Conservation (phyloP, 2,113 vertebrate species). For the Callithrix jacchus region DNA sequence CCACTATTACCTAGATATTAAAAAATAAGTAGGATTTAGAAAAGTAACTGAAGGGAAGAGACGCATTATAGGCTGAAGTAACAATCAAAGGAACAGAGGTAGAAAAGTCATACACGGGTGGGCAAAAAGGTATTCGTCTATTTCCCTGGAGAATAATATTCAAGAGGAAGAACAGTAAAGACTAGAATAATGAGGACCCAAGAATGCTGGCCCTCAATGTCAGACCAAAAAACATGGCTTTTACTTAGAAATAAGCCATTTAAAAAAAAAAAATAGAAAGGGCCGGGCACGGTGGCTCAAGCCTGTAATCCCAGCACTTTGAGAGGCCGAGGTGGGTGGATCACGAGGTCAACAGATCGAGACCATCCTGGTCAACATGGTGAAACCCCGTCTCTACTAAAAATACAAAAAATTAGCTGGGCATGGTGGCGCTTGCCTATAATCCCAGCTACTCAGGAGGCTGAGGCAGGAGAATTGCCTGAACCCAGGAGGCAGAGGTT, state of each 20-base stretch:
- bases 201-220: neutral
- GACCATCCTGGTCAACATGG: too few relatives aligned
- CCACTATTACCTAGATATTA: neutral
- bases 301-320: too few relatives aligned
- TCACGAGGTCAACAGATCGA: too few relatives aligned
- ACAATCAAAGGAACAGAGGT: neutral
- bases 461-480: too few relatives aligned
- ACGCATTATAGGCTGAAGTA: conserved; percentile 9
- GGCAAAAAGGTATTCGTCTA: neutral
- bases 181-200: conserved; percentile 23
- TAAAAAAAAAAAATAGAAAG: too few relatives aligned
- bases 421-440: too few relatives aligned
- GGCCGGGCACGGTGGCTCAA: too few relatives aligned
- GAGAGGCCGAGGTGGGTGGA: too few relatives aligned
- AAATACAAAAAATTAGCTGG: too few relatives aligned
- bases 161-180: neutral
- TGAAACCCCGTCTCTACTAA: too few relatives aligned
- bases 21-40: conserved; percentile 6
- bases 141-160: conserved; percentile 7
- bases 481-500: too few relatives aligned
- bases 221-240: conserved; percentile 7
- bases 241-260: neutral
- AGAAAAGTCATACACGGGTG: neutral
- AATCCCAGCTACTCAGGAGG: too few relatives aligned
- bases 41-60: neutral